These are phyloP conservation scores for Zaprionus africanus DNA, from an alignment of 1,140 invertebrate genomes.

Conservation along the genomic window DNA sequence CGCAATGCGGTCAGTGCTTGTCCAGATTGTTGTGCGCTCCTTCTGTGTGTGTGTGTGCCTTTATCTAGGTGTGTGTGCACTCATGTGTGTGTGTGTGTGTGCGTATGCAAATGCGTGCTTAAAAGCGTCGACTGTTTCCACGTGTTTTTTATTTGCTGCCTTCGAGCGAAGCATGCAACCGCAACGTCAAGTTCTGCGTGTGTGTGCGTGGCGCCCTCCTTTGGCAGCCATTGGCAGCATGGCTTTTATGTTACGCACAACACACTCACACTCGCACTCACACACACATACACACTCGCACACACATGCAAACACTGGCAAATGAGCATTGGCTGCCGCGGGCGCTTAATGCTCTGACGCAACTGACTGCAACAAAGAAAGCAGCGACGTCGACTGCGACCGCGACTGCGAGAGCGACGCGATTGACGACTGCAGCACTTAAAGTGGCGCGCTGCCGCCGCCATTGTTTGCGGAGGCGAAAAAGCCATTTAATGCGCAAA, in stretches of 20 bases:
- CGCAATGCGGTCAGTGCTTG: conserved; percentile 13
- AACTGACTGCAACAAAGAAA: conserved; percentile 8
- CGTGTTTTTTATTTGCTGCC: conserved; percentile 8
- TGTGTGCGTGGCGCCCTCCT: conserved; percentile 2
- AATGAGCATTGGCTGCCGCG: conserved; percentile 55
- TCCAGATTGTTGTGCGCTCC: neutral
- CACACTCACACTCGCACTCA: conserved; percentile 8
- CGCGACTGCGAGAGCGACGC: neutral
- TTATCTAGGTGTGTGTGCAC: conserved; percentile 25
- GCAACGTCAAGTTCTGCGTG: neutral
- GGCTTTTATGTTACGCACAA: conserved; percentile 35
- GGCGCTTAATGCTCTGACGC: conserved; percentile 38
- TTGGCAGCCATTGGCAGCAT: conserved; percentile 42
- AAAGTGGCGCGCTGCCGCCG: neutral
- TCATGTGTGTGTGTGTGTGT: conserved; percentile 1
- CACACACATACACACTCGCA: conserved; percentile 15
- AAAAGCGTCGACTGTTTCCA: neutral
- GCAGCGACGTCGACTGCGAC: conserved; percentile 38
- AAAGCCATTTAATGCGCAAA: conserved; percentile 11
- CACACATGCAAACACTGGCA: conserved; percentile 27
- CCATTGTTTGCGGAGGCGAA: neutral
- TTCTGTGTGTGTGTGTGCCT: conserved; percentile 9
- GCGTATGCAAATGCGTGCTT: conserved; percentile 1
- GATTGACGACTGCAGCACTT: neutral
- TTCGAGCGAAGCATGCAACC: neutral